These are phyloP conservation scores for Tor tambroides DNA, from an alignment of 2,113 vertebrate species.

Conservation along the genomic window DNA sequence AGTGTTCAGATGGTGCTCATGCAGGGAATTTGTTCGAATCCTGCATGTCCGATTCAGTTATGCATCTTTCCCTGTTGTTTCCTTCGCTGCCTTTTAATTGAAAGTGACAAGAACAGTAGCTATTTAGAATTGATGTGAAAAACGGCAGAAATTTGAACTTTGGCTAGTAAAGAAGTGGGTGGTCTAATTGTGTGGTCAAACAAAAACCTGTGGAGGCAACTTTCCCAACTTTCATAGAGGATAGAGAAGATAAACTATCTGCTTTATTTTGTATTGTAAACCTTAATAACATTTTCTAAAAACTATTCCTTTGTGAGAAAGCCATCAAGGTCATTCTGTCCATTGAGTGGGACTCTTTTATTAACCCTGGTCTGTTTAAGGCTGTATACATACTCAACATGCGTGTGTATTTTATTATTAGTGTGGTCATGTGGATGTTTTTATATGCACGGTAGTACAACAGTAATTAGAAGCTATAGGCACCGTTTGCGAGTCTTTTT, in stretches of 20 bases:
- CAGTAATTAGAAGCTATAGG: constrained; percentile 73
- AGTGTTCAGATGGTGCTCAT: not conserved
- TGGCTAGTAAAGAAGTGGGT: not conserved
- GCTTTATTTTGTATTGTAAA: constrained; percentile 43
- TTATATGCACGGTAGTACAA: constrained; percentile 58
- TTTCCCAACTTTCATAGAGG: constrained; percentile 20
- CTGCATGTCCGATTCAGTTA: not conserved
- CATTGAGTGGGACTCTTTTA: not conserved
- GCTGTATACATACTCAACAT: not conserved
- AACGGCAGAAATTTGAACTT: not conserved
- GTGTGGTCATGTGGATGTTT: constrained; percentile 7
- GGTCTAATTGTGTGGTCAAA: constrained; percentile 46
- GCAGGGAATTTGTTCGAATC: not conserved
- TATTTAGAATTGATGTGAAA: constrained; percentile 11
- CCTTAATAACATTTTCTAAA: not conserved
- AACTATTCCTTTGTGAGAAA: not conserved
- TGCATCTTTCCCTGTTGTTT: not conserved
- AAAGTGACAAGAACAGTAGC: not conserved
- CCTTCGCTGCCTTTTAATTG: constrained; percentile 4
- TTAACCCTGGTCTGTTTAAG: constrained; percentile 11
- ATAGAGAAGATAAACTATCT: constrained; percentile 32
- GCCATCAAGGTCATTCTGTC: not conserved
- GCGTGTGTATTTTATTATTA: constrained; percentile 34
- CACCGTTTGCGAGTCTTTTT: constrained; percentile 47
- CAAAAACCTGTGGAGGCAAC: constrained; percentile 31